These are phyloP conservation scores for Rhinichthys klamathensis DNA, from an alignment of 2,113 vertebrate genomes.

Conservation along the genomic window DNA sequence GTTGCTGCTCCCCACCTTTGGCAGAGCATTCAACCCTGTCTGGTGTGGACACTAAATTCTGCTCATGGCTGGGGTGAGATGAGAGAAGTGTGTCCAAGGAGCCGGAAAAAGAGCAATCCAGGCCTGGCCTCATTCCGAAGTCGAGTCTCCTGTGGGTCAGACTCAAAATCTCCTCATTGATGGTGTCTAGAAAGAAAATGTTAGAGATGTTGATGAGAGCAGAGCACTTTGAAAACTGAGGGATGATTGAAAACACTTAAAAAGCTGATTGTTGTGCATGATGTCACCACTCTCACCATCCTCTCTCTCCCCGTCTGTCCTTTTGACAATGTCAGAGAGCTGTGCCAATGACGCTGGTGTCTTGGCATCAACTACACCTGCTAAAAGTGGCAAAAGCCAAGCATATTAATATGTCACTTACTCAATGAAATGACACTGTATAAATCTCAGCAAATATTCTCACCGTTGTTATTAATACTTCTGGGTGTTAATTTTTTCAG, in stretches of 20 bases:
- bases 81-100: conserved; percentile 68
- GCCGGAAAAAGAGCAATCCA: conserved; percentile 82
- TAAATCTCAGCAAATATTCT: conserved; percentile 26
- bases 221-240: background rate
- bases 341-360: conserved; percentile 79
- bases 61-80: conserved; percentile 23
- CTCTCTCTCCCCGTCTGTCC: conserved; percentile 77
- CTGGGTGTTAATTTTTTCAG: conserved; percentile 68
- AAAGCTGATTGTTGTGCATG: background rate
- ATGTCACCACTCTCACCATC: conserved; percentile 75
- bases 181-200: conserved; percentile 75
- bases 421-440: background rate
- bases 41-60: conserved; percentile 72
- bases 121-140: conserved; percentile 72
- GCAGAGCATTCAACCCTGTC: conserved; percentile 63
- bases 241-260: background rate
- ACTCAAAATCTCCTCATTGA: conserved; percentile 80
- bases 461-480: conserved; percentile 49
- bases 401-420: background rate
- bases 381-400: conserved; percentile 59
- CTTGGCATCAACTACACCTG: conserved; percentile 63
- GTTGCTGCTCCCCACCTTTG: conserved; percentile 60
- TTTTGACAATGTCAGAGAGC: conserved; percentile 78
- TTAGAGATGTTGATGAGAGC: background rate
- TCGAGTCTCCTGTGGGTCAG: conserved; percentile 75